Base-by-base conservation (phyloP, 2,797 vertebrate genomes). In the Aeoliscus strigatus region DNA sequence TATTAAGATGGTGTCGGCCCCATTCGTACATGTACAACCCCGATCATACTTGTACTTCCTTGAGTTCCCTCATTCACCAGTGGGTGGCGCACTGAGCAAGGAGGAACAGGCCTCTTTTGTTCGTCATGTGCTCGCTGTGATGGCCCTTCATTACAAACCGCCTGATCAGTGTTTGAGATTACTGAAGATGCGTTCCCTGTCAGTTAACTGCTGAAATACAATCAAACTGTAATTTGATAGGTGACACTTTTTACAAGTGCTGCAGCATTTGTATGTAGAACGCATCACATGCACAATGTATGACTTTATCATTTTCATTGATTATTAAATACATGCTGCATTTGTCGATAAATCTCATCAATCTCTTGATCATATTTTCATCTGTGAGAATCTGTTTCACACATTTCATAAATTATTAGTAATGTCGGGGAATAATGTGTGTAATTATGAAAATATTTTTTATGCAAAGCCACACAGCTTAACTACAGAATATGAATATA, bases 111-210 rank as follows among this genome's bases (percentile, higher is more conserved):
- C 60, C 75, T 80, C 79, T 80, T 84, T 87, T 84, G 80, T 83
- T 72, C 71, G 75, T 79, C 77, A 83, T 80, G 83, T 82, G 79
- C 80, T 82, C 75, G 65, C 70, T 51, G 59, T 76, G 70, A 81
- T 76, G 62, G 75, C 69, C 75, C 66, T 73, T 76, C 64, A 75
- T 46, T 72, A 81, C 74, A 79, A 78, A 73, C 76, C 55, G 41
- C 57, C 60, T 57, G 55, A 75, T 75, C 62, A 60, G 39, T 36
- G 35, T 52, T 52, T 14, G 59, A 61, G 58, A 72, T 53, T 51
- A 77, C 43, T 68, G 52, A 37, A 55, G 50, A 21, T 16, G 50
- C 27, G 56, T 68, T 54, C 39, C 41, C 43, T 32, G n/a, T 8
- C 14, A 11, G 25, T 53, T 43, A 17, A n/a, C 12, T 1, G 8